phyloP scores from a whole-genome alignment of 23 tunicate genomes.

The Ascidia mentula region DNA sequence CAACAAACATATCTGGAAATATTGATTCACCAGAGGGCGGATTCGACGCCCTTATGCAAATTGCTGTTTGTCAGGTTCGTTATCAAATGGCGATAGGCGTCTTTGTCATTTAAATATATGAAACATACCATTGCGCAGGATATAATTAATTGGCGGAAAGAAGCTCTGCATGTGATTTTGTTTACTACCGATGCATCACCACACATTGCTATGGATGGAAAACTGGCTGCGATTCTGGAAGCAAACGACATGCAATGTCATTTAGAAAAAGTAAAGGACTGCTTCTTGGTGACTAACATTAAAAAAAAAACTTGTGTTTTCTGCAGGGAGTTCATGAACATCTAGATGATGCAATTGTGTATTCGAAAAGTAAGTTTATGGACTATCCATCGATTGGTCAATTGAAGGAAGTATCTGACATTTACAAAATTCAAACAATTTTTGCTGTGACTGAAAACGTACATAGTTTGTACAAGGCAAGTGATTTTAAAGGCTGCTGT shows the following conservation, averaged over 20 bases:
- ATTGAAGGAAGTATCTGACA: slow-evolving; percentile 54
- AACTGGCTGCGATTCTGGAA: slow-evolving; percentile 89
- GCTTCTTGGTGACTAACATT: not conserved
- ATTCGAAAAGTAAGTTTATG: slow-evolving; percentile 62
- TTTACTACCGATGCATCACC: slow-evolving; percentile 90
- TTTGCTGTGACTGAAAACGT: slow-evolving; percentile 78
- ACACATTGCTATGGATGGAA: slow-evolving; percentile 91
- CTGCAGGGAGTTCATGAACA: slow-evolving; percentile 46
- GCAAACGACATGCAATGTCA: slow-evolving; percentile 89
- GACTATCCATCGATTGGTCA: slow-evolving; percentile 94
- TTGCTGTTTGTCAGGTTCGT: slow-evolving; percentile 73
- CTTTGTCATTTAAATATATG: not conserved
- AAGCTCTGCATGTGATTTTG: slow-evolving; percentile 61
- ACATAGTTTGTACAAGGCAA: slow-evolving; percentile 50
- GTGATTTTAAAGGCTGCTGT: not conserved
- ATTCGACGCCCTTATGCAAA: slow-evolving; percentile 89
- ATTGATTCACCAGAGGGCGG: slow-evolving; percentile 89
- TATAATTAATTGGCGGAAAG: slow-evolving; percentile 61
- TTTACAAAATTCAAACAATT: slow-evolving; percentile 73
- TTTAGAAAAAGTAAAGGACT: slow-evolving; percentile 41
- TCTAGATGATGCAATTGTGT: slow-evolving; percentile 38
- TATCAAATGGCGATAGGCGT: not conserved
- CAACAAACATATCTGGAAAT: slow-evolving; percentile 75
- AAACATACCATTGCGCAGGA: slow-evolving; percentile 19
- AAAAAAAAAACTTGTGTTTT: too few relatives aligned